Conservation (phyloP, 2,113 vertebrate genomes). For the Toxotes jaculatrix region DNA sequence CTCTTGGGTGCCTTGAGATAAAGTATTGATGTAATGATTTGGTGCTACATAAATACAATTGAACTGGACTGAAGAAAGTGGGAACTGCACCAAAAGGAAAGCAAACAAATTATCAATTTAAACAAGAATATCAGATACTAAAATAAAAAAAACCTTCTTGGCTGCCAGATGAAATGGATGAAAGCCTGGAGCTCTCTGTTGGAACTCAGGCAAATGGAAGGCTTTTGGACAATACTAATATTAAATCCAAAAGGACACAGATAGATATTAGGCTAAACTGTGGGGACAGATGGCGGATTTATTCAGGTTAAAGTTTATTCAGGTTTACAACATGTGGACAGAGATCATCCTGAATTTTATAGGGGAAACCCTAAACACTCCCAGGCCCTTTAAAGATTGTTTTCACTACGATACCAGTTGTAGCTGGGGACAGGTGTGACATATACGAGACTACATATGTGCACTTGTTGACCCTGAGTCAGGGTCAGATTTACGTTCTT, state of each 20-base stretch:
- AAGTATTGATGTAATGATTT: not conserved
- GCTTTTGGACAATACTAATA: not conserved
- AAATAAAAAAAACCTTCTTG: not conserved
- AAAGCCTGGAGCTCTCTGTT: slow-evolving; percentile 4
- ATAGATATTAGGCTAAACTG: not conserved
- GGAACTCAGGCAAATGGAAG: slow-evolving; percentile 1
- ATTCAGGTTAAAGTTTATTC: slow-evolving; percentile 38
- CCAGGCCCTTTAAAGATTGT: not conserved
- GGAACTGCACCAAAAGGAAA: not conserved
- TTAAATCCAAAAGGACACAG: not conserved
- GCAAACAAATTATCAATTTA: not conserved
- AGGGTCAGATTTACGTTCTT: slow-evolving; percentile 31
- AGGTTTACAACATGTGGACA: slow-evolving; percentile 7
- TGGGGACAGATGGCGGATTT: slow-evolving; percentile 32
- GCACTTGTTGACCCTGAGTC: slow-evolving; percentile 9
- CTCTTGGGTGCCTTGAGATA: not conserved
- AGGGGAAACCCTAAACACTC: not conserved
- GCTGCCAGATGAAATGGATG: not conserved
- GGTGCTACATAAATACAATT: not conserved
- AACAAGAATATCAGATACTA: not conserved
- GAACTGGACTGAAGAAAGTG: not conserved
- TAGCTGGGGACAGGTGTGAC: slow-evolving; percentile 46
- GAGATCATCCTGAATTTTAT: slow-evolving; percentile 14
- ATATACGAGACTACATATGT: slow-evolving; percentile 1
- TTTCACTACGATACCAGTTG: slow-evolving; percentile 28